phyloP scores from a whole-genome alignment of 1,140 invertebrate genomes.

The Papilio polyxenes region DNA sequence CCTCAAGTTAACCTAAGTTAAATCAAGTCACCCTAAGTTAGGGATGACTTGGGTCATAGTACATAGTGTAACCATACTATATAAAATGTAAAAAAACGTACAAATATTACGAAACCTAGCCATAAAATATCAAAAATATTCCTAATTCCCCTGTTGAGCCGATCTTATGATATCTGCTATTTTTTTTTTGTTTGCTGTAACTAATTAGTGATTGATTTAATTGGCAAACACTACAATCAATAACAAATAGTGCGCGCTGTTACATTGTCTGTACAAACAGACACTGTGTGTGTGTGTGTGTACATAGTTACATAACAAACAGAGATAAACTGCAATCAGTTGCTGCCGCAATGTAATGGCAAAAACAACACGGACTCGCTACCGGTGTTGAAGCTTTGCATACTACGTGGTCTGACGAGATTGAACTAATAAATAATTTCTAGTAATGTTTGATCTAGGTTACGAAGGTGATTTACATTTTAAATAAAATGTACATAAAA shows the following conservation, averaged over 20 bases:
- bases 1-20: too few species aligned
- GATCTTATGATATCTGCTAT: neutral
- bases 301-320: conserved; percentile 9
- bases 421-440: too few species aligned
- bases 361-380: neutral
- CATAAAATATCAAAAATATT: too few species aligned
- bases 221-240: neutral
- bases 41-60: too few species aligned
- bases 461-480: too few species aligned
- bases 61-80: too few species aligned
- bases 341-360: neutral
- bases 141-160: neutral
- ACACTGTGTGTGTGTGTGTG: neutral
- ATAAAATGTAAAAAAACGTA: too few species aligned
- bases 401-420: neutral
- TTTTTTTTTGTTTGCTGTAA: neutral
- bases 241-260: neutral
- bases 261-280: neutral
- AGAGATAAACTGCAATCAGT: conserved; percentile 7
- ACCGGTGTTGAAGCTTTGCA: neutral
- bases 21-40: too few species aligned
- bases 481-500: too few species aligned
- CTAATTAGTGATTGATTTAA: neutral
- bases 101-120: too few species aligned
- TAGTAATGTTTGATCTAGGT: too few species aligned